Evolutionary conservation across 2,113 vertebrate genomes (phyloP), one percentile per base, ranked within the genome.

Genomic region (Melospiza georgiana): DNA sequence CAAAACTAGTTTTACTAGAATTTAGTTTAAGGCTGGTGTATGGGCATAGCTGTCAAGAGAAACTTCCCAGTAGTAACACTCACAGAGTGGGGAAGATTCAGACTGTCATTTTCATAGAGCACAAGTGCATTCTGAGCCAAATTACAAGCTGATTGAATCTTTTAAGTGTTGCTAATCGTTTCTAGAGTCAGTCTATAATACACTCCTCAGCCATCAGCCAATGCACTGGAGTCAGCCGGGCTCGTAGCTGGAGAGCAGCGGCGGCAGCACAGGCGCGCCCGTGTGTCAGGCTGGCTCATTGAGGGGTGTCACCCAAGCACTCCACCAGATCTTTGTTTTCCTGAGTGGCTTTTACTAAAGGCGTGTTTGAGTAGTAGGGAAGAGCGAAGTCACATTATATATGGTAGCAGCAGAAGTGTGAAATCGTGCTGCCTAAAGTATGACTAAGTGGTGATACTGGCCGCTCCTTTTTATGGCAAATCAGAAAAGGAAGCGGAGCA

Each of bases 1-100:
- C 78, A 80, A 76, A 76, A 49, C 67, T 74, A 62, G 24, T 74
- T 97, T 92, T 94, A 71, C 68, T 73, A 87, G 79, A 43, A 43
- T 95, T 95, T 95, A 63, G 35, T 88, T 96, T 31, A 44, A 87
- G 73, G 43, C 41, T 83, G 74, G 17, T 92, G 30, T 49, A 87
- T 21, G 18, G 43, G 37, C 65, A 68, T 89, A 59, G 58, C 24
- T 80, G 54, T 81, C n/a, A 66, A 88, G 55, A 89, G 49, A 78
- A 68, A 68, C 94, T 94, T 96, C 80, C 86, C 80, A 78, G 86
- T 54, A 59, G 76, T 84, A 87, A 63, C 15, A 6, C 63, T 90
- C 52, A 27, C 14, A 43, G 62, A 66, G 61, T 55, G 43, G 35
- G 69, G 72, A 96, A 90, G 86, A 84, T 82, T 77, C 84, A 54